phyloP scores from a whole-genome alignment of 2,113 vertebrate species.

The Panthera tigris region DNA sequence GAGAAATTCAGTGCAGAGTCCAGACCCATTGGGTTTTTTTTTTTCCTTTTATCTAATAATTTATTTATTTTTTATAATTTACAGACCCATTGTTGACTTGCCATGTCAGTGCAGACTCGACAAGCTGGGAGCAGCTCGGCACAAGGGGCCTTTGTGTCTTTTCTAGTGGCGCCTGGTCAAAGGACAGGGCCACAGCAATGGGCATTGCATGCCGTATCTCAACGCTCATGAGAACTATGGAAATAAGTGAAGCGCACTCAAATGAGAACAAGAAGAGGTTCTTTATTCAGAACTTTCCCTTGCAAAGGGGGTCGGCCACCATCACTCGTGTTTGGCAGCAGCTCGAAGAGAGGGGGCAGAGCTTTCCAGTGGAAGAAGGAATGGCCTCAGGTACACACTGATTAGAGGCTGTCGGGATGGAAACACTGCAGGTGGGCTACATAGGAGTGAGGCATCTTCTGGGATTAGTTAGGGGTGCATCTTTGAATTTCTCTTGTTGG shows the following conservation, averaged over 20 bases:
- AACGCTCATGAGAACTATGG: background rate
- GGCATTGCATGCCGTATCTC: background rate
- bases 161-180: background rate
- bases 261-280: background rate
- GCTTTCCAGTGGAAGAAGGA: background rate
- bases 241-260: background rate
- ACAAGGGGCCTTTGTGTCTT: background rate
- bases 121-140: background rate
- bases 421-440: background rate
- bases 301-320: background rate
- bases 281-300: background rate
- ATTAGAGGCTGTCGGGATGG: background rate
- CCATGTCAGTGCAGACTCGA: accelerated
- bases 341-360: background rate
- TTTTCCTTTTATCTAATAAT: too few species aligned
- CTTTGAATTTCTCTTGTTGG: background rate
- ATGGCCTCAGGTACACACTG: background rate
- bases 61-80: too few species aligned
- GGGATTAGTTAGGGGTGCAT: background rate
- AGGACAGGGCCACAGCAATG: background rate
- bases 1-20: background rate
- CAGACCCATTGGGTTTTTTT: background rate
- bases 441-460: too few species aligned
- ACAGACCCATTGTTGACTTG: background rate
- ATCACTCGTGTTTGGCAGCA: background rate